Conservation (phyloP, 2,888 invertebrate genomes). For the Orgyia antiqua region DNA sequence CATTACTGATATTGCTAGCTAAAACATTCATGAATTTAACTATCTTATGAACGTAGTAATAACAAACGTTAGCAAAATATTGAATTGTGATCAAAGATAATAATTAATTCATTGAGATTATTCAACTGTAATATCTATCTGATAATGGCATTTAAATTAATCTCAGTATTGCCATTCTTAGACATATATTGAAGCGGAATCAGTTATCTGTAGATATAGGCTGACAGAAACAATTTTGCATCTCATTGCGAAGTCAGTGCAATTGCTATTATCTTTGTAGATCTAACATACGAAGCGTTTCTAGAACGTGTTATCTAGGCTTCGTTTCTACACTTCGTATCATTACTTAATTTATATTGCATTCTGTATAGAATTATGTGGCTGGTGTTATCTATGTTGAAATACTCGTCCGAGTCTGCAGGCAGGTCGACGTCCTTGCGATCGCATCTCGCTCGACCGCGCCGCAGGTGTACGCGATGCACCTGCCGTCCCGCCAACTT, state of each 20-base stretch:
- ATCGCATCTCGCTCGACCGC: conserved; percentile 68
- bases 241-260: conserved; percentile 32
- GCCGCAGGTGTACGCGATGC: conserved; percentile 70
- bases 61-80: no score
- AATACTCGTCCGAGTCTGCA: conserved; percentile 45
- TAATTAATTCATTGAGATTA: conserved; percentile 1
- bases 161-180: conserved; percentile 17
- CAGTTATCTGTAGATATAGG: conserved; percentile 22
- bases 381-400: conserved; percentile 52
- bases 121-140: not conserved
- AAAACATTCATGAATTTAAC: no score
- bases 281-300: conserved; percentile 37
- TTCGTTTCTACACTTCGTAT: conserved; percentile 50
- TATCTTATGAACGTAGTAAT: no score
- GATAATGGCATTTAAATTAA: conserved; percentile 17
- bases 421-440: conserved; percentile 66
- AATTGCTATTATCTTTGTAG: conserved; percentile 41
- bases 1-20: no score
- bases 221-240: conserved; percentile 37
- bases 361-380: conserved; percentile 57
- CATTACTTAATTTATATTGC: conserved; percentile 67
- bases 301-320: conserved; percentile 33
- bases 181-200: conserved; percentile 17
- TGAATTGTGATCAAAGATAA: no score
- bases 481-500: conserved; percentile 72